Evolutionary conservation across 2,113 vertebrate species (phyloP), one percentile per base, ranked within the genome.

Genomic region (Trematocara marginatum): DNA sequence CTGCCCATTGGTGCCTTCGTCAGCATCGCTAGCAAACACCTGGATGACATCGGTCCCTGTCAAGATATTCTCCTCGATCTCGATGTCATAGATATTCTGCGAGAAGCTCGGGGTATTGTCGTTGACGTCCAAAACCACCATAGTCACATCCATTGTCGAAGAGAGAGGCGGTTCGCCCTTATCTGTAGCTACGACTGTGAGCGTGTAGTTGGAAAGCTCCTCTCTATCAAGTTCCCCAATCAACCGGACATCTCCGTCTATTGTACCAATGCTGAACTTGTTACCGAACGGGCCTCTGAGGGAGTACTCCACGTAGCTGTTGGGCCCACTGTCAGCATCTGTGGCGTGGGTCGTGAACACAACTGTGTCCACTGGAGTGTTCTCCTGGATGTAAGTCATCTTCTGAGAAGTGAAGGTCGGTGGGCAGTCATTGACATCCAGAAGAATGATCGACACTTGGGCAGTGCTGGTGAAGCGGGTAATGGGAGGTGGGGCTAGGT

Each of bases 281-380:
- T 94, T 97, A 4, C 96, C 96, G 2, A 84, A 93, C 0, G 96
- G 93, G 6, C 96, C 95, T 38, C 95, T 94, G 12, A 99, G 95
- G 1, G 97, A 97, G 87, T 99, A 99, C 74, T 99, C 98, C 2
- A 99, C 97, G 13, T 99, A 99, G 93, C 98, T 99, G 94, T 99
- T 99, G 2, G 98, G 98, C 2, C 99, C 99, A 0, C 98, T 99
- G 94, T 99, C 99, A 0, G 98, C 96, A 20, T 99, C 99, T 0
- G 91, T 92, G 0, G 99, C 99, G 80, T 97, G 95, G 0, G 97
- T 98, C 1, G 93, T 97, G 92, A 99, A 99, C 40, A 99, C 97
- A 0, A 97, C 90, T 0, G 98, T 99, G 78, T 98, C 98, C 69
- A 97, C 96, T 0, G 98, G 97, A 0, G 98, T 98, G 91, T 98